phyloP scores from a whole-genome alignment of 2,113 vertebrate genomes.

The Dasypus novemcinctus region DNA sequence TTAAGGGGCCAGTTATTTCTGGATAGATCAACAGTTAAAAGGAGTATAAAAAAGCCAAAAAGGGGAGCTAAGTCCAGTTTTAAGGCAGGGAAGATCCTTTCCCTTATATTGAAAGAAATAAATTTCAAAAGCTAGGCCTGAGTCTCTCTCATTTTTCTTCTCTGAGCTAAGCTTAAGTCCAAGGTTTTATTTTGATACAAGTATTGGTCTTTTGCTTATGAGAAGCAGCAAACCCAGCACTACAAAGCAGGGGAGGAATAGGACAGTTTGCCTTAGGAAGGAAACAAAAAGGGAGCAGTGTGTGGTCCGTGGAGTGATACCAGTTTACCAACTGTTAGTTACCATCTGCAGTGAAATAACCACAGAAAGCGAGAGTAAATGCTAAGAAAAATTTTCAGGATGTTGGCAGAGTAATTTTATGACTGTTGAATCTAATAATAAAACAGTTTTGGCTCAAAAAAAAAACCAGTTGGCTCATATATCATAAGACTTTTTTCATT shows the following conservation, averaged over 20 bases:
- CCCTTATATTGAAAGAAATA: slow-evolving; percentile 3
- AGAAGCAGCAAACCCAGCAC: background rate
- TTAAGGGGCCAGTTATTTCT: background rate
- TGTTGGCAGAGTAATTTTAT: slow-evolving; percentile 1
- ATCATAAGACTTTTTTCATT: background rate
- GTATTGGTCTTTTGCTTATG: background rate
- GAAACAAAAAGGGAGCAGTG: rapidly evolving
- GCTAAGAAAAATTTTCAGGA: background rate
- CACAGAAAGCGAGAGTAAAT: background rate
- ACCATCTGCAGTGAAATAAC: background rate
- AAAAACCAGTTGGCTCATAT: background rate
- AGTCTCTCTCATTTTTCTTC: background rate
- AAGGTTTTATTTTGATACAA: background rate
- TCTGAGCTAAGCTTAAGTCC: background rate
- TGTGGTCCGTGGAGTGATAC: background rate
- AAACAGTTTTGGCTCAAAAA: too few relatives aligned
- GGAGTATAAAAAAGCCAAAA: background rate
- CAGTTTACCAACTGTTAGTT: background rate
- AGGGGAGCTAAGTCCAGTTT: background rate
- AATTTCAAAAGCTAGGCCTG: background rate
- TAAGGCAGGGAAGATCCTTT: background rate
- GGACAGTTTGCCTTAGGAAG: background rate
- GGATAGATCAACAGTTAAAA: background rate
- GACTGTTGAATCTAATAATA: background rate
- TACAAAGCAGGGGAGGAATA: background rate